Percentiles rank a stretch among this genome's conserved stretches.
These are phyloP conservation scores for Gavialis gangeticus DNA, from an alignment of 2,113 vertebrate genomes.

Conservation along the genomic window DNA sequence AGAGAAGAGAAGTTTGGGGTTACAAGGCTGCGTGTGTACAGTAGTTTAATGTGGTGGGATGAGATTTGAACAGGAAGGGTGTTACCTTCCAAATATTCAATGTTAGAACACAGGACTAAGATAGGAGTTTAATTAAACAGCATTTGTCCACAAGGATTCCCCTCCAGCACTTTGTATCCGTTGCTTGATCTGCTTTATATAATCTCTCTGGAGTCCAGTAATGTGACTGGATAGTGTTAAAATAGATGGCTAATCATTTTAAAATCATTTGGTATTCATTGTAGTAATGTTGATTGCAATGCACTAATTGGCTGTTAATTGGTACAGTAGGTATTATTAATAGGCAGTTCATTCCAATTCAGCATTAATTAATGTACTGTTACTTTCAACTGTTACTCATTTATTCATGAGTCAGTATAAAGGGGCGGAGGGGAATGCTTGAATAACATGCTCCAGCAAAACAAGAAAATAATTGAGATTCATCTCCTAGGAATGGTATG, in stretches of 20 bases:
- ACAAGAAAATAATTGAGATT: slow-evolving; percentile 72
- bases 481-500: slow-evolving; percentile 54
- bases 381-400: slow-evolving; percentile 70
- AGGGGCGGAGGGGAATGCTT: slow-evolving; percentile 27
- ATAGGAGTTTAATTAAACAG: background rate
- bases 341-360: slow-evolving; percentile 74
- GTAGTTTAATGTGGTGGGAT: background rate
- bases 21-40: no score
- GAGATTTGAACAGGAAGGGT: background rate
- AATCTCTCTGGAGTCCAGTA: background rate
- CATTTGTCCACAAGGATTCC: background rate
- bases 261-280: slow-evolving; percentile 59
- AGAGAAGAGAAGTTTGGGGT: background rate
- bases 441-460: slow-evolving; percentile 68
- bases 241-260: slow-evolving; percentile 33
- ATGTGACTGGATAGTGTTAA: background rate
- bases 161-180: background rate
- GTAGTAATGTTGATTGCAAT: slow-evolving; percentile 53
- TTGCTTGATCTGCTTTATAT: background rate
- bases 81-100: background rate
- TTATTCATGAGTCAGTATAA: slow-evolving; percentile 70
- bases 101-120: background rate
- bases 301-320: slow-evolving; percentile 76
- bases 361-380: slow-evolving; percentile 76
- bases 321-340: slow-evolving; percentile 73